phyloP scores from a whole-genome alignment of 1,140 invertebrate genomes.

The Drosophila baimaii region DNA sequence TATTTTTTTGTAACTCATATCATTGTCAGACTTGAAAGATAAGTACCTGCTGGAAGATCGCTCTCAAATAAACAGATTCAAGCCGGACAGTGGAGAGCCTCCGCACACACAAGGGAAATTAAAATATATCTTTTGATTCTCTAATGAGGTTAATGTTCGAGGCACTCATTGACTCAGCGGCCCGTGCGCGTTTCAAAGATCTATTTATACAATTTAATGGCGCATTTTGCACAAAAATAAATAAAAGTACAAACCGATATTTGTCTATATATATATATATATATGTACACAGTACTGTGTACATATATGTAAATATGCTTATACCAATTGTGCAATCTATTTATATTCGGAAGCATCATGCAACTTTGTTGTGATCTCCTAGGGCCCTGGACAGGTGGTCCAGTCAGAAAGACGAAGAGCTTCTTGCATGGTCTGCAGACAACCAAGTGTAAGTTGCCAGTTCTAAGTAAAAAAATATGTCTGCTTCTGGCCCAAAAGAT shows the following conservation, averaged over 20 bases:
- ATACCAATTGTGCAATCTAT: conserved; percentile 46
- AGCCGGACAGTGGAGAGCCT: conserved; percentile 41
- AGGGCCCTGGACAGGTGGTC: conserved; percentile 60
- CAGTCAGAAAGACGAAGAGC: conserved; percentile 17
- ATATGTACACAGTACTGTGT: too few relatives aligned
- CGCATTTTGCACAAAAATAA: conserved; percentile 82
- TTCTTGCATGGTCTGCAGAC: neutral
- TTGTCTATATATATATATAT: conserved; percentile 26
- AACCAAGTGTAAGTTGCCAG: conserved; percentile 17
- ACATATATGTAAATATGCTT: conserved; percentile 17
- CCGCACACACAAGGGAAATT: conserved; percentile 26
- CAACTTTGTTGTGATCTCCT: conserved; percentile 26
- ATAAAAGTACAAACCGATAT: conserved; percentile 66
- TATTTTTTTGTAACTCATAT: neutral
- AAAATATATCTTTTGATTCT: conserved; percentile 63
- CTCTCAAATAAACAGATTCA: conserved; percentile 13
- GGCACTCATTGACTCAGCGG: conserved; percentile 70
- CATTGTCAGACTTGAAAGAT: neutral
- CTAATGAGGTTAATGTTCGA: conserved; percentile 82
- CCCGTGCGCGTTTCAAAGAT: conserved; percentile 70
- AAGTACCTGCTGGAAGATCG: neutral
- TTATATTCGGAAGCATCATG: conserved; percentile 50
- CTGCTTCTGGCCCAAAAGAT: conserved; percentile 41
- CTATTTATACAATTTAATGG: conserved; percentile 79
- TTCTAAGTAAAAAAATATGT: conserved; percentile 9